Evolutionary conservation across 2,113 vertebrate species (phyloP), one percentile per base, ranked within the genome.

Genomic region (Meles meles): DNA sequence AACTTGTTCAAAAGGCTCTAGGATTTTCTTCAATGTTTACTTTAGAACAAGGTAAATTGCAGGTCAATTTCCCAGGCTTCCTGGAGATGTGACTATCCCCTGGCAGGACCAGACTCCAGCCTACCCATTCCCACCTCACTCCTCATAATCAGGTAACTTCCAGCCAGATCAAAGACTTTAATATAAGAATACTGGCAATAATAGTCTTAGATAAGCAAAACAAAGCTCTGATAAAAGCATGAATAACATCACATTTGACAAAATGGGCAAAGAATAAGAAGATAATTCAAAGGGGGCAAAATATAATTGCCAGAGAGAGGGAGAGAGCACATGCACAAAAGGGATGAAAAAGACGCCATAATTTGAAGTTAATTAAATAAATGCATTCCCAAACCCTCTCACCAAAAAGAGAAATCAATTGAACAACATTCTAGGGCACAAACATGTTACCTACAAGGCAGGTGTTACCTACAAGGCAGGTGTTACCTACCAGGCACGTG

Each of bases 281-380:
- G 42, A 87, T 59, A 90, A 47, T 69, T 93, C 80, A 90, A 63
- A 86, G 39, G 44, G 12, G 44, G 15, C 3, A 89, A 92, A 89
- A 89, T 67, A 59, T 15, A 86, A 47, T 20, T 34, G 63, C 25
- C 84, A 76, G 74, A 47, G 72, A 76, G 71, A 23, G 23, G 47
- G 13, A 77, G 74, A 47, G 42, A 31, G 27, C 42, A 31, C 67
- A 69, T 4, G 1, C 9, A 6, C 18, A 93, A 83, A 67, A 77
- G 27, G 44, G 15, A 31, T 27, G 76, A 77, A 85, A 88, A 88
- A 90, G 23, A 82, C 39, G 6, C 7, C 14, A 0, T 76, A 88
- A 88, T 83, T 83, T 57, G 86, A 80, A 93, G 81, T 67, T 88
- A 93, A 83, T 39, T 76, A 63, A 83, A n/a, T 63, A 61, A 93